Conservation (phyloP, 2,888 invertebrate genomes). For the Spisula subtruncata region DNA sequence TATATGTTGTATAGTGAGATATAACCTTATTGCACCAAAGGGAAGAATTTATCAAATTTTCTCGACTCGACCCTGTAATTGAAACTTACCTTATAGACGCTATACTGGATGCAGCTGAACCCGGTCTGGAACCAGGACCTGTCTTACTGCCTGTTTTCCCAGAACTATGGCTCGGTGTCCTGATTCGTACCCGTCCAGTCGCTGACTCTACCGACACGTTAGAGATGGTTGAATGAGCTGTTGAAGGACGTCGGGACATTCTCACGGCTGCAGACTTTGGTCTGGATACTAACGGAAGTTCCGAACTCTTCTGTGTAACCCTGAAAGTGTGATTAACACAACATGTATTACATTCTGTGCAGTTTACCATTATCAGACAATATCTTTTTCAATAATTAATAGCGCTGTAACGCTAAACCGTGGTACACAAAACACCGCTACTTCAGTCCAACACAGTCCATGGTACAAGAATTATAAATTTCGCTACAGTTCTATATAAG, state of each 20-base stretch:
- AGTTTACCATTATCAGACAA: too few relatives aligned
- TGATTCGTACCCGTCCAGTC: conserved; percentile 68
- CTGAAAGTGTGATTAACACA: background rate
- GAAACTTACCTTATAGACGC: conserved; percentile 50
- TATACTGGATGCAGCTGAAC: conserved; percentile 72
- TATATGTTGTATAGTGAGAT: too few relatives aligned
- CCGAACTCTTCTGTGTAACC: conserved; percentile 8
- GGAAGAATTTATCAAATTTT: too few relatives aligned
- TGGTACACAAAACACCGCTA: too few relatives aligned
- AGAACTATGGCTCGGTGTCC: conserved; percentile 53
- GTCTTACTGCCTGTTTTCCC: conserved; percentile 29
- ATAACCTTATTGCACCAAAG: too few relatives aligned
- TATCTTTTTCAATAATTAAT: too few relatives aligned
- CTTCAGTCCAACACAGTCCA: too few relatives aligned
- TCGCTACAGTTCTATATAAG: too few relatives aligned
- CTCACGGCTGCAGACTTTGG: conserved; percentile 48
- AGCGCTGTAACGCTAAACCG: too few relatives aligned
- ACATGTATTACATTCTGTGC: too few relatives aligned
- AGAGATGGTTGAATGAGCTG: conserved; percentile 69
- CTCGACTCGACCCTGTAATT: too few relatives aligned
- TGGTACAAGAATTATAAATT: too few relatives aligned
- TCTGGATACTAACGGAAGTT: conserved; percentile 20
- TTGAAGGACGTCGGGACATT: conserved; percentile 64
- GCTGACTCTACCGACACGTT: conserved; percentile 73
- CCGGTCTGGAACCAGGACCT: conserved; percentile 63